These are phyloP conservation scores for Eupeodes corollae DNA, from an alignment of 1,140 invertebrate species.

Conservation along the genomic window DNA sequence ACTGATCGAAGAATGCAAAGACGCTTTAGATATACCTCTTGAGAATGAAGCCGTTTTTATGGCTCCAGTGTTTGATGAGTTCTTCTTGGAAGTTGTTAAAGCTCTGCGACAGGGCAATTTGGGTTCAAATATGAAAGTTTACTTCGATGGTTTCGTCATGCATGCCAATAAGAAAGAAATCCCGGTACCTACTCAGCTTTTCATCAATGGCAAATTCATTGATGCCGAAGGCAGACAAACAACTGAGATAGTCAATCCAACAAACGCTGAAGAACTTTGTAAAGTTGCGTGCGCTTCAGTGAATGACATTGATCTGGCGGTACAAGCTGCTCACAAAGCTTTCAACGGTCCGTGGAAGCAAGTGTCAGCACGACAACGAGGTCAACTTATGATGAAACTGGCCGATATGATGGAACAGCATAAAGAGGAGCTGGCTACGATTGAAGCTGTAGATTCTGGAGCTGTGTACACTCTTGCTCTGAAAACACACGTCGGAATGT, in stretches of 20 bases:
- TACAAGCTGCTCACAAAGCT: conserved; percentile 71
- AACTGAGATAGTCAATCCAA: conserved; percentile 68
- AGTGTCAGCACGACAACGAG: conserved; percentile 72
- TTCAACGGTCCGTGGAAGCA: conserved; percentile 85
- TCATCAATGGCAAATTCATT: conserved; percentile 85
- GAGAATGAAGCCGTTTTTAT: conserved; percentile 89
- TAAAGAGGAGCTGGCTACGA: conserved; percentile 86
- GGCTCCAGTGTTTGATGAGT: conserved; percentile 78
- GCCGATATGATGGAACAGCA: conserved; percentile 90
- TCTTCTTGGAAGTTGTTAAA: conserved; percentile 42
- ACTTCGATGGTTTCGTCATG: conserved; percentile 58
- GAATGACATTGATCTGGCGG: conserved; percentile 78
- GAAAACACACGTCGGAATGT: conserved; percentile 91
- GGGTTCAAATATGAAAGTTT: conserved; percentile 40
- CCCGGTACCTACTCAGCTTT: conserved; percentile 76
- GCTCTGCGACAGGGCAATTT: conserved; percentile 18
- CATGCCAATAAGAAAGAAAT: conserved; percentile 74
- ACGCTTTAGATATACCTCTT: conserved; percentile 58
- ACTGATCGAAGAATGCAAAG: conserved; percentile 85
- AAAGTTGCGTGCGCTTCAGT: conserved; percentile 62
- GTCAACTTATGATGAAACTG: conserved; percentile 62
- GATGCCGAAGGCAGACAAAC: conserved; percentile 56
- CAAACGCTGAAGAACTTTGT: conserved; percentile 71
- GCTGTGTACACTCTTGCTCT: conserved; percentile 90
- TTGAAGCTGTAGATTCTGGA: conserved; percentile 85